These are phyloP conservation scores for Mesitornis unicolor DNA, from an alignment of 2,113 vertebrate genomes.

Conservation along the genomic window DNA sequence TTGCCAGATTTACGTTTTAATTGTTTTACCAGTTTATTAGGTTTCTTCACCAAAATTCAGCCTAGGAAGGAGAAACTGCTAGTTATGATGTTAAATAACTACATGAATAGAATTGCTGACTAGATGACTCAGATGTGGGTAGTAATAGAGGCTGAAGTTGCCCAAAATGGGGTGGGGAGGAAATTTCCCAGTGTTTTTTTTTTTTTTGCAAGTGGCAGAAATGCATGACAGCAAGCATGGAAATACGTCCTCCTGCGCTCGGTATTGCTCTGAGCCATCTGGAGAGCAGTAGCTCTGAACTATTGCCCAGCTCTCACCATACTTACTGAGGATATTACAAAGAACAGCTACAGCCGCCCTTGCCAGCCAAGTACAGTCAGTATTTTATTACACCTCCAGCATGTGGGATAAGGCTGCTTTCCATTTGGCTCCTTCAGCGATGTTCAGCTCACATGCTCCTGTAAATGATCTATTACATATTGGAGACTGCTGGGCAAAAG, in stretches of 20 bases:
- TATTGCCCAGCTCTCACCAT: neutral
- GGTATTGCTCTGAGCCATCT: neutral
- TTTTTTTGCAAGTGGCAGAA: neutral
- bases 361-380: neutral
- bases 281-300: constrained; percentile 16
- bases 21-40: neutral
- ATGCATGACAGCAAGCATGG: neutral
- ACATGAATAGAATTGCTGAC: neutral
- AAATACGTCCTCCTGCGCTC: neutral
- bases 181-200: neutral
- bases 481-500: constrained; percentile 32
- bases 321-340: neutral
- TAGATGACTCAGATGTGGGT: neutral
- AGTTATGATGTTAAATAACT: neutral
- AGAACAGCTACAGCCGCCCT: neutral
- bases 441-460: constrained; percentile 42
- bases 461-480: constrained; percentile 36
- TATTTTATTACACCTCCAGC: neutral
- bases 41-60: neutral
- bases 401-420: constrained; percentile 31
- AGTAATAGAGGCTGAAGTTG: neutral
- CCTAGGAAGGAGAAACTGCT: neutral
- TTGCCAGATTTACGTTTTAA: neutral
- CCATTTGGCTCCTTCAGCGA: constrained; percentile 19
- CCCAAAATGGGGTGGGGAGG: neutral